A percentile compares a stretch with the other conserved stretches of the same genome.
Conservation (phyloP, 2,797 vertebrate genomes). For the Liparis tanakae region DNA sequence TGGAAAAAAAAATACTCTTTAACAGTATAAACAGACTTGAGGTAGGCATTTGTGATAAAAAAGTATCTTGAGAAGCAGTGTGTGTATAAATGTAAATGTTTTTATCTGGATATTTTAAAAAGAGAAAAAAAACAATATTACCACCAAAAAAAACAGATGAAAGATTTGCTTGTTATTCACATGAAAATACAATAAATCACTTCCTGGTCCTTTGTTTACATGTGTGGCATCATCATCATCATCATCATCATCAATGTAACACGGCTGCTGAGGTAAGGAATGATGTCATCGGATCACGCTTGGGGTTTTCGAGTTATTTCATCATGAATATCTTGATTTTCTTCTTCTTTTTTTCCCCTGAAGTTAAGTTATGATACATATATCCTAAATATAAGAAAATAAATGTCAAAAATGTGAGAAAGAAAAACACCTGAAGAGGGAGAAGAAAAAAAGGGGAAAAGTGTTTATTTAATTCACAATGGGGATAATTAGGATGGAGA, state of each 20-base stretch:
- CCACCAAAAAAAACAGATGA: neutral
- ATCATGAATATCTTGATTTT: neutral
- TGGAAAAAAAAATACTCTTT: slow-evolving; percentile 26
- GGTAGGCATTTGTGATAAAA: slow-evolving; percentile 16
- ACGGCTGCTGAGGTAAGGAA: slow-evolving; percentile 12
- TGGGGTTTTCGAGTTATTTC: neutral
- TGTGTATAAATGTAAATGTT: neutral
- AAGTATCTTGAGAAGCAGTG: neutral
- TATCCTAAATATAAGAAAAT: slow-evolving; percentile 48
- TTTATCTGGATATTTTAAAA: neutral
- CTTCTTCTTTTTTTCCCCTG: neutral
- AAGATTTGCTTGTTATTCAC: neutral
- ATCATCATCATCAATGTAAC: neutral
- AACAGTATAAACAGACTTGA: slow-evolving; percentile 12
- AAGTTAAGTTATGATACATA: neutral
- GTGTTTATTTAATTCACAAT: slow-evolving; percentile 29
- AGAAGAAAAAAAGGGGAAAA: slow-evolving; percentile 6
- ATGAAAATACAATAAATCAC: neutral
- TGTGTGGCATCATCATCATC: slow-evolving; percentile 7
- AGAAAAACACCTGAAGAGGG: slow-evolving; percentile 38
- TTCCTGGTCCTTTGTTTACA: neutral
- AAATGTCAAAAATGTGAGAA: slow-evolving; percentile 42
- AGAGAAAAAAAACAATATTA: neutral
- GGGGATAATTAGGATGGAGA: slow-evolving; percentile 7
- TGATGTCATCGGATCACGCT: neutral